Conservation (phyloP, 2,888 invertebrate species). For the Axea sp. region DNA sequence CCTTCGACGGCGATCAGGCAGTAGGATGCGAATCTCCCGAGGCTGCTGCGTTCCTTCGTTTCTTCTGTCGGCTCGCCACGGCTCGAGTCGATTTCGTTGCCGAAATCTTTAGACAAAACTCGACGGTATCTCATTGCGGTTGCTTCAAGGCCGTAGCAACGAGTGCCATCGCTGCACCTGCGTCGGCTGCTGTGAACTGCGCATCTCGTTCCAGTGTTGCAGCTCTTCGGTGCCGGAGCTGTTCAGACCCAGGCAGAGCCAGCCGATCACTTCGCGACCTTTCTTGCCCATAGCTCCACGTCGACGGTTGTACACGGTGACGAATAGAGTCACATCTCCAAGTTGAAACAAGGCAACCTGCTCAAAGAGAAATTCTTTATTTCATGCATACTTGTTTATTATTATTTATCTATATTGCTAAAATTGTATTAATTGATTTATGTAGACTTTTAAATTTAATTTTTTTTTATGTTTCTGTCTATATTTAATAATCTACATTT, state of each 20-base stretch:
- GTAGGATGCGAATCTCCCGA: constrained; percentile 63
- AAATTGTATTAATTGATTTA: too few species aligned
- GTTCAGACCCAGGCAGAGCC: constrained; percentile 96
- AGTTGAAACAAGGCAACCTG: constrained; percentile 97
- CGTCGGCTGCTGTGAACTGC: constrained; percentile 90
- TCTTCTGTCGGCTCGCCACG: constrained; percentile 4
- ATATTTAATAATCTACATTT: too few species aligned
- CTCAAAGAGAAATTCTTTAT: constrained; percentile 1
- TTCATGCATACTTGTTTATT: too few species aligned
- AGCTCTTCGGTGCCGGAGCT: constrained; percentile 95
- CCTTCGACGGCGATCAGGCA: constrained; percentile 70
- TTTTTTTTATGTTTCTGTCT: too few species aligned
- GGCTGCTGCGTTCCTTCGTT: constrained; percentile 1
- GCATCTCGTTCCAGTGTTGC: constrained; percentile 96
- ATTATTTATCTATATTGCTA: too few species aligned
- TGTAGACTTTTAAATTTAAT: too few species aligned
- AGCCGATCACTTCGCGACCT: constrained; percentile 97
- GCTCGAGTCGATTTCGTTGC: constrained; percentile 23
- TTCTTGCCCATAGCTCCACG: constrained; percentile 95
- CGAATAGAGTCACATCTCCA: constrained; percentile 95
- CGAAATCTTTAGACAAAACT: constrained; percentile 39
- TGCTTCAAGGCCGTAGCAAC: constrained; percentile 82
- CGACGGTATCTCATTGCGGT: neutral
- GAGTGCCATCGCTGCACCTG: constrained; percentile 97
- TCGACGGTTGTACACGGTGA: constrained; percentile 94